Evolutionary conservation across 2,113 vertebrate species (phyloP).

Genomic region (Tinamus guttatus): DNA sequence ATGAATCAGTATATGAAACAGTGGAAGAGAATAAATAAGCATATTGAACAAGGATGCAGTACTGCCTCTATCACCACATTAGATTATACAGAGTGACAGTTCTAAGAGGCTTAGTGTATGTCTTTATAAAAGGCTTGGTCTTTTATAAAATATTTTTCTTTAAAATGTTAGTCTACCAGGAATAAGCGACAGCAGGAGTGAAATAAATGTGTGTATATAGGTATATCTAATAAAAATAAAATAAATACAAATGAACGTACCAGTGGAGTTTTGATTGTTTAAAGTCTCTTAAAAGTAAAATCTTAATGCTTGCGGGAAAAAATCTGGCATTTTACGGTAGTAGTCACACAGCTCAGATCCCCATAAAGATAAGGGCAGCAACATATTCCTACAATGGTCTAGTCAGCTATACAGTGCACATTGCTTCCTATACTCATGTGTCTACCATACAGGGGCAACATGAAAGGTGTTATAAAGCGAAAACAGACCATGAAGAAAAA

Average conservation of each 20-base stretch:
- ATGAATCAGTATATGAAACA: background rate
- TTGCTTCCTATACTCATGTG: background rate
- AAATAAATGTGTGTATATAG: background rate
- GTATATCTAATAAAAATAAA: background rate
- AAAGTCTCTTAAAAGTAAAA: background rate
- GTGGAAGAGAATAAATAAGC: background rate
- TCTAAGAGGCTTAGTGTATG: background rate
- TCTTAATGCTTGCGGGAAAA: background rate
- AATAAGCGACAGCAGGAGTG: background rate
- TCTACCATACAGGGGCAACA: background rate
- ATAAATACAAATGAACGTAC: background rate
- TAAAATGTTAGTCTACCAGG: background rate
- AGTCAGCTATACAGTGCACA: background rate
- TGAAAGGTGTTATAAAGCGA: background rate
- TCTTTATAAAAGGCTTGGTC: background rate
- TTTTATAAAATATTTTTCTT: background rate
- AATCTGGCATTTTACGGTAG: background rate
- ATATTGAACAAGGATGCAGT: background rate
- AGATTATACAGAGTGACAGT: background rate
- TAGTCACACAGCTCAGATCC: background rate
- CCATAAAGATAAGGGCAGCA: background rate
- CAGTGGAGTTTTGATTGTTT: background rate
- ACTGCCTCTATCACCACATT: background rate
- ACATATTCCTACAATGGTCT: background rate
- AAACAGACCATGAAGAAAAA: slow-evolving; percentile 5